These are phyloP conservation scores for Lasioglossum pauxillum DNA, from an alignment of 2,888 invertebrate genomes.

Conservation along the genomic window DNA sequence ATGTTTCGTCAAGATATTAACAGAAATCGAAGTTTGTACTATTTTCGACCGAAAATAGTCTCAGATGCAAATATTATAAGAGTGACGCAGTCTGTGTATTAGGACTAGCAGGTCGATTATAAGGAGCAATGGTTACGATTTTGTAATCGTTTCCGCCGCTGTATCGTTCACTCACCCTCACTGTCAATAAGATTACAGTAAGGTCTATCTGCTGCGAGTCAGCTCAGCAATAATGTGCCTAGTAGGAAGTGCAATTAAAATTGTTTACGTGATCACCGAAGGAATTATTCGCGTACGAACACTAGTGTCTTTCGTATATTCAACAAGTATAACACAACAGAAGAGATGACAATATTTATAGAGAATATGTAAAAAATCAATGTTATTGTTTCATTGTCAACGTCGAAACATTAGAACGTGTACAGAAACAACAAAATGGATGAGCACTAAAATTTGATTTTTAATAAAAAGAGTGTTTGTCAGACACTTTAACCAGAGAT, in stretches of 20 bases:
- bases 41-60: background rate
- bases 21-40: no score
- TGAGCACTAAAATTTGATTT: background rate
- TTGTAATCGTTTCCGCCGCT: background rate
- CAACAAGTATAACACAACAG: background rate
- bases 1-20: no score
- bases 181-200: slow-evolving; percentile 4
- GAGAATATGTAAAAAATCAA: background rate
- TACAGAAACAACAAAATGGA: background rate
- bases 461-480: background rate
- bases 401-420: background rate
- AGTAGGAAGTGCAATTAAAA: background rate
- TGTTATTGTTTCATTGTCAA: background rate
- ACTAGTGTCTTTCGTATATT: background rate
- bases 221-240: background rate
- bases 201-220: background rate
- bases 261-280: background rate
- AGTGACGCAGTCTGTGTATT: background rate
- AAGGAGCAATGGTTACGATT: background rate
- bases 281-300: background rate
- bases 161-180: slow-evolving; percentile 2
- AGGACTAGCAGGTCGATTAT: background rate
- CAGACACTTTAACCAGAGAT: background rate
- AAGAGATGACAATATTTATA: background rate
- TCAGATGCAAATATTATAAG: background rate